Evolutionary conservation across 2,113 vertebrate species (phyloP), one percentile per base, ranked within the genome.

Genomic region (Sylvilagus bachmani): DNA sequence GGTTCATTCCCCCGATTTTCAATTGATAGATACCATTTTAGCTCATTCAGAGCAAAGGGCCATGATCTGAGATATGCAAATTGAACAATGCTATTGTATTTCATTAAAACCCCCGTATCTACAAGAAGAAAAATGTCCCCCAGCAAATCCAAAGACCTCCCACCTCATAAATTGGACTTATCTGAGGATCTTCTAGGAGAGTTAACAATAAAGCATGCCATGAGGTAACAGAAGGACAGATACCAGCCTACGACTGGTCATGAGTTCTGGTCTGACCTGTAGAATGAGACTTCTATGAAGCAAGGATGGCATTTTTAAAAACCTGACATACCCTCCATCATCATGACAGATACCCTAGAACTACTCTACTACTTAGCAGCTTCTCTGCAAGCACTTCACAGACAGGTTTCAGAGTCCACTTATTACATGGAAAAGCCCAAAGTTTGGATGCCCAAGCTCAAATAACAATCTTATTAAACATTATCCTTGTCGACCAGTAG

Each of bases 281-380:
- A 84, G 33, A 88, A 94, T 29, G 66, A 69, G 22, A 7, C 53
- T 70, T 92, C 75, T 58, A 70, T 25, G 70, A 89, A 91, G 64
- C 14, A 82, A 4, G 3, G 5, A 55, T 38, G 14, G 25, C 51
- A 83, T 93, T 94, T 88, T 89, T 70, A 85, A 78, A 73, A 75
- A 12, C 14, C 44, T 74, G 81, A 61, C 81, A 61, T 29, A 33
- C 6, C 38, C 53, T 33, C 38, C 51, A 27, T 81, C 82, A 74
- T 64, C 22, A 33, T 12, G 84, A 70, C 1, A 69, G 62, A 36
- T 6, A 78, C 7, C 53, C 33, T 25, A 49, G 16, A 64, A 53
- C 16, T 84, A 10, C 29, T 61, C n/a, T 85, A 25, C 3, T 81
- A 3, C 36, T 82, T 69, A 33, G 36, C 33, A 92, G 74, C 6